These are phyloP conservation scores for Cosmopolites sordidus DNA, from an alignment of 2,888 invertebrate genomes.

Conservation along the genomic window DNA sequence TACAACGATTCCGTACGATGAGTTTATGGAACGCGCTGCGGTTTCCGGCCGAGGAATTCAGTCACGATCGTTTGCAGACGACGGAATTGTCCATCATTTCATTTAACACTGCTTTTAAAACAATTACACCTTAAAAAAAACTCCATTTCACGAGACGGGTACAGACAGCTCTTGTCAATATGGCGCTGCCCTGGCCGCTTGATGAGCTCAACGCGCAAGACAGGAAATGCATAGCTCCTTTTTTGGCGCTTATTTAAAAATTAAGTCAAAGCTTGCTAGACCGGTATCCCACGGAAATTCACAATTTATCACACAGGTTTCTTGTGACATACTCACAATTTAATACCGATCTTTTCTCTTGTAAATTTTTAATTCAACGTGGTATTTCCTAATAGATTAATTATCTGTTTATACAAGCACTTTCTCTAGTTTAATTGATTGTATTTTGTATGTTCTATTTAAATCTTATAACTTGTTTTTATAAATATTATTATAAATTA, in stretches of 20 bases:
- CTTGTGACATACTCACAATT: no score
- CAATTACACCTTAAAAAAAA: conserved; percentile 34
- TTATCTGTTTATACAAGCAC: no score
- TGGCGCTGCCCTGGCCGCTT: conserved; percentile 57
- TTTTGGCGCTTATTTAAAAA: conserved; percentile 8
- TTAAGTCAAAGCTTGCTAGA: background rate
- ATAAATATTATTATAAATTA: no score
- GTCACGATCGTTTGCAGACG: conserved; percentile 18
- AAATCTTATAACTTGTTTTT: no score
- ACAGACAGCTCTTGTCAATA: conserved; percentile 72
- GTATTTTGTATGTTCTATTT: no score
- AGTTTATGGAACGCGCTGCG: background rate
- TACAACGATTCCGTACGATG: background rate
- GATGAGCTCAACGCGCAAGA: conserved; percentile 29
- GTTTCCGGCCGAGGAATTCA: background rate
- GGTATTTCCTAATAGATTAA: no score
- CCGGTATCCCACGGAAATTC: no score
- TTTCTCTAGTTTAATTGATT: no score
- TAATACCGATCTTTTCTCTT: no score
- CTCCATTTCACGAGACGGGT: conserved; percentile 45
- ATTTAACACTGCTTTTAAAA: conserved; percentile 24
- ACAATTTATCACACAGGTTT: no score
- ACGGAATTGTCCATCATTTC: conserved; percentile 32
- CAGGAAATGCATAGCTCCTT: conserved; percentile 28
- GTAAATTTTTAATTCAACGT: no score